These are phyloP conservation scores for Selenia dentaria DNA, from an alignment of 2,888 invertebrate species.

Conservation along the genomic window DNA sequence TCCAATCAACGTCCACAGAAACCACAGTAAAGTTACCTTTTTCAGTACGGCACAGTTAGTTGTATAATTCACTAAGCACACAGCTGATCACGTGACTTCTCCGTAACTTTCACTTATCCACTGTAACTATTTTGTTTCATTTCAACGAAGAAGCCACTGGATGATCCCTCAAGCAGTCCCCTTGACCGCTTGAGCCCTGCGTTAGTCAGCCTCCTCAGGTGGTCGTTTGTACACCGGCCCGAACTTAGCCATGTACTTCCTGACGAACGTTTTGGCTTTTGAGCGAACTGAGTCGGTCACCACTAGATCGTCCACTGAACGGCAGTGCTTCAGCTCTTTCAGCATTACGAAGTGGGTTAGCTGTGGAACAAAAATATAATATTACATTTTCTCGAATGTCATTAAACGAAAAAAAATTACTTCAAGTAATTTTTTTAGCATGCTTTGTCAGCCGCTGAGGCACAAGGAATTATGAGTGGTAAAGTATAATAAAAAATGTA, in stretches of 20 bases:
- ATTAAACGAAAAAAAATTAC: too few relatives aligned
- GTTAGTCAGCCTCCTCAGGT: conserved; percentile 86
- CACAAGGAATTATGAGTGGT: too few relatives aligned
- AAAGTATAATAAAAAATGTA: too few relatives aligned
- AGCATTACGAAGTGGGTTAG: conserved; percentile 97
- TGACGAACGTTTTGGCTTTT: conserved; percentile 97
- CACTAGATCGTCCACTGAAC: conserved; percentile 92
- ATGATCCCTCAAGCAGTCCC: conserved; percentile 14
- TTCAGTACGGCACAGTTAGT: too few relatives aligned
- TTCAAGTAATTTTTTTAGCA: too few relatives aligned
- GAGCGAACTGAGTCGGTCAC: conserved; percentile 96
- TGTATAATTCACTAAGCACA: not conserved
- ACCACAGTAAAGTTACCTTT: too few relatives aligned
- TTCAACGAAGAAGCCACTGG: not conserved
- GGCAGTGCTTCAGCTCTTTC: conserved; percentile 97
- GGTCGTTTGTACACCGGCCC: conserved; percentile 91
- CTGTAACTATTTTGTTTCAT: not conserved
- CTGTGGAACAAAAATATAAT: conserved; percentile 76
- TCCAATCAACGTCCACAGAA: too few relatives aligned
- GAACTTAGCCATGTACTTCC: conserved; percentile 98
- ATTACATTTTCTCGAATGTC: too few relatives aligned
- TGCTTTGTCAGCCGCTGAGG: too few relatives aligned
- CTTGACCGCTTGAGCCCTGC: conserved; percentile 7
- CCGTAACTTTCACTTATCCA: not conserved
- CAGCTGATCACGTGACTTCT: not conserved